phyloP scores from a whole-genome alignment of 2,888 invertebrate genomes.

The Hedychridium roseum region DNA sequence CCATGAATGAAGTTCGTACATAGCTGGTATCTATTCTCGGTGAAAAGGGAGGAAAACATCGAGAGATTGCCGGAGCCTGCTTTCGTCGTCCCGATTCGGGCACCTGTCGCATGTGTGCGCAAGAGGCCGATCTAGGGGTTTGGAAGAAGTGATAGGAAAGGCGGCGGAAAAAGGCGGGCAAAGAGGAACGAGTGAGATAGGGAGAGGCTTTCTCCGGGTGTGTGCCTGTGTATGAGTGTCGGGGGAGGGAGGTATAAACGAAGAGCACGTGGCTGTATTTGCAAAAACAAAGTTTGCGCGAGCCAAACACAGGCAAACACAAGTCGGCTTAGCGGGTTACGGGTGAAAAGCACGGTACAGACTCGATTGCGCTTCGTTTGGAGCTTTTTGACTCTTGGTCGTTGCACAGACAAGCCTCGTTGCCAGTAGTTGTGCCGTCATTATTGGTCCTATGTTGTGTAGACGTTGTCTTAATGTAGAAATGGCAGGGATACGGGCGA shows the following conservation, averaged over 20 bases:
- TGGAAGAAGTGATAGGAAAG: constrained; percentile 27
- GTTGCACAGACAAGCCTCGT: too few relatives aligned
- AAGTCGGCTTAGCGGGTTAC: constrained; percentile 46
- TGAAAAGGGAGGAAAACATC: too few relatives aligned
- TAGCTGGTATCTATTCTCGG: too few relatives aligned
- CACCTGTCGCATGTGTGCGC: constrained; percentile 55
- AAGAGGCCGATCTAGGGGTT: constrained; percentile 32
- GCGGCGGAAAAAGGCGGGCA: constrained; percentile 19
- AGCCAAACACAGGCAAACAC: constrained; percentile 56
- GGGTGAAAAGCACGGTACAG: constrained; percentile 59
- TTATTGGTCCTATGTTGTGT: too few relatives aligned
- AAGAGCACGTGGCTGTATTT: constrained; percentile 58
- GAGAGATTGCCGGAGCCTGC: too few relatives aligned
- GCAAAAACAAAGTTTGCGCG: constrained; percentile 62
- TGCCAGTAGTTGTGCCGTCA: too few relatives aligned
- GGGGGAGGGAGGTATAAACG: constrained; percentile 30
- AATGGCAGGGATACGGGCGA: too few relatives aligned
- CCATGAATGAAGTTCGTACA: too few relatives aligned
- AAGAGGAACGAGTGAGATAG: constrained; percentile 21
- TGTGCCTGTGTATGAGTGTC: constrained; percentile 14
- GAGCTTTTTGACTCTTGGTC: too few relatives aligned
- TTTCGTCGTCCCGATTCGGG: constrained; percentile 36
- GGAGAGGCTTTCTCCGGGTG: constrained; percentile 19
- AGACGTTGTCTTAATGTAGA: too few relatives aligned
- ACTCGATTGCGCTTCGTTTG: constrained; percentile 43